These are phyloP conservation scores for Brachyrhaphis roseni DNA, from an alignment of 2,797 vertebrate species.

Conservation along the genomic window DNA sequence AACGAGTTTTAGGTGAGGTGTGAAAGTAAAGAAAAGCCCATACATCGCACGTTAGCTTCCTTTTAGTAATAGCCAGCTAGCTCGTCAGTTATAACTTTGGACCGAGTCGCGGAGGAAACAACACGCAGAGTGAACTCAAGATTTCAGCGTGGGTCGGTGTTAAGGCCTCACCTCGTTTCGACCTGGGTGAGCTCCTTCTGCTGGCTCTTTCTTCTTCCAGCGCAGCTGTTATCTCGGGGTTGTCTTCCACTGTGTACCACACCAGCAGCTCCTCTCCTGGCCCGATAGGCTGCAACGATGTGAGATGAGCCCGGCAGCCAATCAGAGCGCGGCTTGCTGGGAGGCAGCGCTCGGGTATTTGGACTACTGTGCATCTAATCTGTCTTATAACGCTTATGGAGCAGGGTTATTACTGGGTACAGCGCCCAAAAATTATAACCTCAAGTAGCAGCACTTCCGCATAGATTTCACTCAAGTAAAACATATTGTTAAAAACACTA, in stretches of 20 bases:
- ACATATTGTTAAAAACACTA: background rate
- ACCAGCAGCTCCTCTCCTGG: constrained; percentile 93
- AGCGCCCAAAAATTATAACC: background rate
- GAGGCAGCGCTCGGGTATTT: constrained; percentile 64
- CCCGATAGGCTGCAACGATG: constrained; percentile 88
- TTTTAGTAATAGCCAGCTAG: constrained; percentile 58
- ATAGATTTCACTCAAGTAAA: background rate
- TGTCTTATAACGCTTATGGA: constrained; percentile 48
- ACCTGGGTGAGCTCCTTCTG: constrained; percentile 85
- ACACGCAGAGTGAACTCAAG: background rate
- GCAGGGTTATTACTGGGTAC: background rate
- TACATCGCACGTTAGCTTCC: constrained; percentile 67
- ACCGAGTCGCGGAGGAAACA: constrained; percentile 25
- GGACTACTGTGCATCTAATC: constrained; percentile 76
- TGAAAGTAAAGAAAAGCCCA: constrained; percentile 63
- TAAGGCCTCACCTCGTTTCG: constrained; percentile 89
- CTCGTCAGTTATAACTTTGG: constrained; percentile 60
- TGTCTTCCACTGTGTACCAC: constrained; percentile 97
- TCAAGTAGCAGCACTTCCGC: background rate
- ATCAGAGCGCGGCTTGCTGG: constrained; percentile 84
- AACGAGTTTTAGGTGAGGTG: constrained; percentile 47
- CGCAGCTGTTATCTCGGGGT: constrained; percentile 97
- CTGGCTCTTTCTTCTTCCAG: constrained; percentile 94
- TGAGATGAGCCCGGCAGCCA: constrained; percentile 82
- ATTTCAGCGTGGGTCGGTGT: background rate